phyloP scores from a whole-genome alignment of 2,797 vertebrate species.

The Pogonophryne albipinna region DNA sequence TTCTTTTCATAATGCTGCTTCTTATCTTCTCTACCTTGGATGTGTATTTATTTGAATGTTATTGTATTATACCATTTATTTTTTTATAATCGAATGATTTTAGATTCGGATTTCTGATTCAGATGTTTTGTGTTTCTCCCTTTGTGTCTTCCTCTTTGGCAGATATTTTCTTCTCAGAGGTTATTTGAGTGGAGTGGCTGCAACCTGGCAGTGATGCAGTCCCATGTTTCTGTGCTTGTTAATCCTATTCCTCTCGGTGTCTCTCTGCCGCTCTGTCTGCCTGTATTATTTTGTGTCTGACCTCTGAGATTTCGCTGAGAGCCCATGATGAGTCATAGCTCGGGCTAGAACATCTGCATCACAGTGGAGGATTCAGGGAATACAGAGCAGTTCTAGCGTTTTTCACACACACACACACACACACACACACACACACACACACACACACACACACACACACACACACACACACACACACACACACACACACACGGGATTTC shows the following conservation, averaged over 20 bases:
- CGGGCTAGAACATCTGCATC: conserved; percentile 70
- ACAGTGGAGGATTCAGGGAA: conserved; percentile 60
- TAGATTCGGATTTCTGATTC: no score
- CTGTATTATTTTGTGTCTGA: conserved; percentile 66
- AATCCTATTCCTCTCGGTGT: conserved; percentile 39
- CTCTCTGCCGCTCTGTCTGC: conserved; percentile 34
- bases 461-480: no score
- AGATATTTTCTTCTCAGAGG: conserved; percentile 1
- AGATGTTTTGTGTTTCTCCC: neutral
- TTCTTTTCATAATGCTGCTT: no score
- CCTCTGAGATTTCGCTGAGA: conserved; percentile 70
- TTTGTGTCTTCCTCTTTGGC: neutral
- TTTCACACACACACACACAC: conserved; percentile 19
- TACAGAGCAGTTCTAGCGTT: conserved; percentile 63
- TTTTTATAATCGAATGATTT: no score
- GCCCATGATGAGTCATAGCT: conserved; percentile 79
- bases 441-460: neutral
- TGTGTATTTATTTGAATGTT: no score
- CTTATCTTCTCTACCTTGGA: no score
- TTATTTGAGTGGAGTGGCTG: conserved; percentile 23
- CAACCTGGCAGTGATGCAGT: conserved; percentile 25
- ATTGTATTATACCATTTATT: no score
- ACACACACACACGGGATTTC: no score
- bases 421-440: neutral
- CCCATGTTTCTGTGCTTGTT: conserved; percentile 21